Conservation (phyloP, 2,888 invertebrate species). For the Strigamia transsilvanica region DNA sequence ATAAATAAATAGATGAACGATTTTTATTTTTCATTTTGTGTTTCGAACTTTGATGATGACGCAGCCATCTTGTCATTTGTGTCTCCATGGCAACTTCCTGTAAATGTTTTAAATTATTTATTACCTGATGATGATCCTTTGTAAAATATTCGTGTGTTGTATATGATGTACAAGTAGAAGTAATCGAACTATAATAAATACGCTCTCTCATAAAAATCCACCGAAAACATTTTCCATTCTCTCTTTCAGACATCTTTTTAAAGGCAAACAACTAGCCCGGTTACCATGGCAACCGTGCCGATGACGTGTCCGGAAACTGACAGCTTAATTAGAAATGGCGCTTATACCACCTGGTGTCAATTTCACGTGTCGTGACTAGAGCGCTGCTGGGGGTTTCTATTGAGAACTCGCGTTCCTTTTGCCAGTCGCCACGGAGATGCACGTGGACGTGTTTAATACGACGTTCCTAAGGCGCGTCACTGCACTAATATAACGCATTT, state of each 20-base stretch:
- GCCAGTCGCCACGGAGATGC: not conserved
- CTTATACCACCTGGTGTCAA: slow-evolving; percentile 23
- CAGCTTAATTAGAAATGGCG: slow-evolving; percentile 33
- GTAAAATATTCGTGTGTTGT: slow-evolving; percentile 57
- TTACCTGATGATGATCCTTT: slow-evolving; percentile 56
- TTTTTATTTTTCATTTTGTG: too few relatives aligned
- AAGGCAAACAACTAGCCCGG: not conserved
- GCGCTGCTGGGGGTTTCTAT: not conserved
- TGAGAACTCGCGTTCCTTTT: slow-evolving; percentile 24
- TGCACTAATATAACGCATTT: not conserved
- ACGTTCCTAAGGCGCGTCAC: slow-evolving; percentile 1
- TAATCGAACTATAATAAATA: slow-evolving; percentile 50
- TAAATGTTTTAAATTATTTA: slow-evolving; percentile 53
- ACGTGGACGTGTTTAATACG: not conserved
- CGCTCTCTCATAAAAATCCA: not conserved
- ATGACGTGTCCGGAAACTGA: slow-evolving; percentile 24
- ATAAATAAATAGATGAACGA: too few relatives aligned
- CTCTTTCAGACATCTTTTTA: too few relatives aligned
- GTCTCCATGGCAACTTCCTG: slow-evolving; percentile 46
- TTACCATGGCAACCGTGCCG: not conserved
- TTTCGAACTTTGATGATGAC: slow-evolving; percentile 14
- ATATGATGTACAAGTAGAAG: slow-evolving; percentile 57
- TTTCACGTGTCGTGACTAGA: not conserved
- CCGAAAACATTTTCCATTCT: too few relatives aligned
- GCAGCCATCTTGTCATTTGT: slow-evolving; percentile 39